Base-by-base conservation (phyloP, 2,797 vertebrate genomes). In the Lacerta bilineata region DNA sequence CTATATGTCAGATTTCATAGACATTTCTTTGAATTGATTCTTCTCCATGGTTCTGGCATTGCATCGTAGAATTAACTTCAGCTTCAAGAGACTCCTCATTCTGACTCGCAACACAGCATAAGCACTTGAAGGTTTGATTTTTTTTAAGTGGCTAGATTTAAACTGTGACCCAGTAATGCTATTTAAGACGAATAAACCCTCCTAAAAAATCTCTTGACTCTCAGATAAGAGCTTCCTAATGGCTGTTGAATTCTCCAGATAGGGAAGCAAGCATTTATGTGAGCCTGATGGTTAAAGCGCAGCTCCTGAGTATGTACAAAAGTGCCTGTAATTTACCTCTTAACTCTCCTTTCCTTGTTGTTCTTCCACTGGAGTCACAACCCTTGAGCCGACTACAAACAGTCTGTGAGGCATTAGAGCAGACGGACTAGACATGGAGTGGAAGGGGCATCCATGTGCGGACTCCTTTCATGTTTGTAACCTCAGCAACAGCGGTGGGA, bases 201-300 rank as follows among this genome's bases (percentile, higher is more conserved):
- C 39, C 66, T 80, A 15, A 72, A 74, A 84, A 84, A n/a, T 75
- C 76, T 85, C 50, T 80, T 80, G 23, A 46, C 83, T 80, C 13
- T 61, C 36, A 36, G 83, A 85, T 69, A 85, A 85, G 55, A 85
- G 88, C 55, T 85, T n/a, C 29, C 68, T 89, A 89, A 89, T 89
- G 69, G 78, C 68, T 75, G 69, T 50, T 85, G 50, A 80, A 85
- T 64, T 80, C 50, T 75, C 76, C 64, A 50, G 76, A 74, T 39
- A 85, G n/a, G 46, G 23, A 85, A 89, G 36, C 80, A 10, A 79
- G 7, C 3, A 23, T 83, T 78, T 88, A 78, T 69, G 64, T 59
- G 33, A 78, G n/a, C 50, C 43, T 85, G 68, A 72, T 80, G 83
- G 50, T 5, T 84, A 33, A 78, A 79, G 25, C 41, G 18, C 11